phyloP scores from a whole-genome alignment of 2,888 invertebrate genomes.

The Cryptus armator region DNA sequence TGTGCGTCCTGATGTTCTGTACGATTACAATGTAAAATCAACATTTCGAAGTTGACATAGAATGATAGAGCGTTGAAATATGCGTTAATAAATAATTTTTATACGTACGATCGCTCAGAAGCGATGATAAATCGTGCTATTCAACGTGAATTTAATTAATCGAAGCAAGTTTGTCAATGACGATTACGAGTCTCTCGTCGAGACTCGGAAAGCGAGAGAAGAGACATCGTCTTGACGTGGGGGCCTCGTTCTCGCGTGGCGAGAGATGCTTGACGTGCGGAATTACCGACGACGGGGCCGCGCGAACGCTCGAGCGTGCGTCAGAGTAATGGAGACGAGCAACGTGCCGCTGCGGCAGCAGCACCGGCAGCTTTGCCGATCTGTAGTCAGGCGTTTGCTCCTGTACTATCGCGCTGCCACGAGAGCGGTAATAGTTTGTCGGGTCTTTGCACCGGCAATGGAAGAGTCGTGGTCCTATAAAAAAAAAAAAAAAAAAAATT shows the following conservation, averaged over 20 bases:
- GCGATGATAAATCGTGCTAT: conserved; percentile 49
- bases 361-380: conserved; percentile 17
- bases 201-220: conserved; percentile 11
- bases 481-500: conserved; percentile 30
- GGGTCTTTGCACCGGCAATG: conserved; percentile 29
- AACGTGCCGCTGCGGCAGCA: not conserved
- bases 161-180: conserved; percentile 41
- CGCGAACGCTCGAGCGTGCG: conserved; percentile 43
- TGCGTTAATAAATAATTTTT: conserved; percentile 18
- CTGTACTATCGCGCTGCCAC: not conserved
- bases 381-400: conserved; percentile 37
- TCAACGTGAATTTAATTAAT: conserved; percentile 35
- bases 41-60: not conserved
- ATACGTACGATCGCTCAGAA: conserved; percentile 31
- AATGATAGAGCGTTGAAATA: conserved; percentile 29
- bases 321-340: conserved; percentile 63
- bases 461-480: conserved; percentile 52
- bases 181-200: conserved; percentile 24
- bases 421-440: conserved; percentile 50
- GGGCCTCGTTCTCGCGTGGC: not conserved
- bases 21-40: conserved; percentile 24
- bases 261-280: conserved; percentile 46
- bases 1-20: not conserved
- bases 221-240: conserved; percentile 27
- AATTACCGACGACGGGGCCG: conserved; percentile 35